phyloP scores from a whole-genome alignment of 2,888 invertebrate species.

The Nomada lathburiana region DNA sequence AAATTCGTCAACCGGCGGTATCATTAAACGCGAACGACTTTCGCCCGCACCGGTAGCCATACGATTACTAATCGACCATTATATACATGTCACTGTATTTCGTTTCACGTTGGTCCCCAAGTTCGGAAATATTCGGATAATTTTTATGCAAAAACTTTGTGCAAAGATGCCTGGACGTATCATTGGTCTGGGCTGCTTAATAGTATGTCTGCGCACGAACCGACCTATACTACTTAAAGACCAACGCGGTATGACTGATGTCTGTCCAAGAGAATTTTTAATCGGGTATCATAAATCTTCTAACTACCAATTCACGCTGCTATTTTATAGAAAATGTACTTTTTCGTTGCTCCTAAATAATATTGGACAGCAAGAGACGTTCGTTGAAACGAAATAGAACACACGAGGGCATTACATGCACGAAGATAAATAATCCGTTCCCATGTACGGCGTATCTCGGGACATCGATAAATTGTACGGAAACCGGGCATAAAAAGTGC shows the following conservation, averaged over 20 bases:
- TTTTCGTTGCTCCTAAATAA: background rate
- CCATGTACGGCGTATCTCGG: background rate
- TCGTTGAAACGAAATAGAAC: background rate
- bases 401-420: background rate
- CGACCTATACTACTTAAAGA: too few species aligned
- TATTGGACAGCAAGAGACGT: background rate
- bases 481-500: background rate
- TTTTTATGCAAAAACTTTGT: background rate
- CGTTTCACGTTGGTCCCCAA: background rate
- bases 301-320: too few species aligned
- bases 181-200: too few species aligned
- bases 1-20: constrained; percentile 56
- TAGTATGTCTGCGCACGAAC: too few species aligned
- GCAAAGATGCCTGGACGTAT: too few species aligned
- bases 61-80: constrained; percentile 31
- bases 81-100: background rate
- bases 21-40: constrained; percentile 67
- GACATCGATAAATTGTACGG: constrained; percentile 28
- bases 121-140: background rate
- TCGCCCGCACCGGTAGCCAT: constrained; percentile 2
- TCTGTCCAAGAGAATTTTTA: background rate
- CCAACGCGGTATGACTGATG: too few species aligned
- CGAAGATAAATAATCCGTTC: constrained; percentile 18
- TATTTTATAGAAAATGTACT: too few species aligned
- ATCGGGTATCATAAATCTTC: background rate